A percentile compares a stretch with the other conserved stretches of the same genome.
These are phyloP conservation scores for Kryphioiulus occultus DNA, from an alignment of 2,888 invertebrate species.

Conservation along the genomic window DNA sequence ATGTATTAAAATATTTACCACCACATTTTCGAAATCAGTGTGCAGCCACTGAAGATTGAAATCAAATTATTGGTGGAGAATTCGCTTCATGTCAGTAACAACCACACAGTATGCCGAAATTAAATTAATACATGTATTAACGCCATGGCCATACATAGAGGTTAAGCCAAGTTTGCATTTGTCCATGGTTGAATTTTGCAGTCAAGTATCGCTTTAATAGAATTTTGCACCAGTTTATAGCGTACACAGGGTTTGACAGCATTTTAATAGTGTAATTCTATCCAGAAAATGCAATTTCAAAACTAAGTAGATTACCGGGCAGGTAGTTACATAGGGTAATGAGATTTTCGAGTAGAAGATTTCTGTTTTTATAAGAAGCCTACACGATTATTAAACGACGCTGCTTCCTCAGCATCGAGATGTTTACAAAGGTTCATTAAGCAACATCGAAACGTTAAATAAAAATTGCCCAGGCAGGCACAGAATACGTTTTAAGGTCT, in stretches of 20 bases:
- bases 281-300: conserved; percentile 24
- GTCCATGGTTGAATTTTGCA: not conserved
- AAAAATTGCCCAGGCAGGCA: not conserved
- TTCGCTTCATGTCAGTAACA: not conserved
- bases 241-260: not conserved
- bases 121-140: not conserved
- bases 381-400: not conserved
- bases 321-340: conserved; percentile 12
- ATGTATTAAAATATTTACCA: too few species aligned
- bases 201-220: not conserved
- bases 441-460: not conserved
- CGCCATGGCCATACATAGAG: not conserved
- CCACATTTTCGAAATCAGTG: too few species aligned
- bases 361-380: not conserved
- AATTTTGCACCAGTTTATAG: not conserved
- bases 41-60: too few species aligned
- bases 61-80: too few species aligned
- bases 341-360: conserved; percentile 9
- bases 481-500: too few species aligned
- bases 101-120: not conserved
- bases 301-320: conserved; percentile 1
- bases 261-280: conserved; percentile 25
- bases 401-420: not conserved
- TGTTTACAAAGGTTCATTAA: conserved; percentile 2
- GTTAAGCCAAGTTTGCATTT: not conserved